A percentile compares a stretch with the other conserved stretches of the same genome.
These are phyloP conservation scores for Iselma pallidipennis DNA, from an alignment of 2,888 invertebrate genomes.

Conservation along the genomic window DNA sequence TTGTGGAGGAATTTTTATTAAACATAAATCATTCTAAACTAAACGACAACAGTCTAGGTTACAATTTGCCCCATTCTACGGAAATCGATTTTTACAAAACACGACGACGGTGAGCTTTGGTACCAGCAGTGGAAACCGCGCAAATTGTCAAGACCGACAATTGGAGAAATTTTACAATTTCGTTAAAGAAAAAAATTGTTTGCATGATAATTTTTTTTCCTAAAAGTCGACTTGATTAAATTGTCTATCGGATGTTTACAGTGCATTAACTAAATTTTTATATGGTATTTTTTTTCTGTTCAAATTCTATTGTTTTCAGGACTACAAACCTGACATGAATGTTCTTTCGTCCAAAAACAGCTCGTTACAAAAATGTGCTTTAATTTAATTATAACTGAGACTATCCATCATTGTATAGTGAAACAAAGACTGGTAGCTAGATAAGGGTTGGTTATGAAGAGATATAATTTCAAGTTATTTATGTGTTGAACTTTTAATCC, in stretches of 20 bases:
- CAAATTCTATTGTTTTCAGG: neutral
- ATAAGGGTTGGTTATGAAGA: constrained; percentile 8
- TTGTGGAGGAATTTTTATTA: neutral
- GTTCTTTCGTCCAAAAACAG: neutral
- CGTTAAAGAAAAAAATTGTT: too few relatives aligned
- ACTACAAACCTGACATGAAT: neutral
- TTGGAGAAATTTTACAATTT: too few relatives aligned
- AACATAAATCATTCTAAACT: neutral
- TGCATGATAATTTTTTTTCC: too few relatives aligned
- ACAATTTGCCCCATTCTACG: neutral
- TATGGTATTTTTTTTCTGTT: neutral
- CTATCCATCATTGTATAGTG: neutral
- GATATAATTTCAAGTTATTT: constrained; percentile 3
- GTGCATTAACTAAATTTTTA: neutral
- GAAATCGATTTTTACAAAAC: neutral
- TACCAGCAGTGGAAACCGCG: neutral
- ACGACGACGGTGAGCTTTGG: neutral
- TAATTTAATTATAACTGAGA: neutral
- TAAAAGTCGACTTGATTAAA: neutral
- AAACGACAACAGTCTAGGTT: neutral
- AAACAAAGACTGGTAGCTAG: neutral
- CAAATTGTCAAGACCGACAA: neutral
- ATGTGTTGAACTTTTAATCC: constrained; percentile 1
- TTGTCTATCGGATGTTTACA: neutral
- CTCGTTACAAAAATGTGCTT: neutral